Percentiles rank a stretch among this genome's conserved stretches.
phyloP scores from a whole-genome alignment of 2,797 vertebrate species.

The Pipistrellus kuhlii region DNA sequence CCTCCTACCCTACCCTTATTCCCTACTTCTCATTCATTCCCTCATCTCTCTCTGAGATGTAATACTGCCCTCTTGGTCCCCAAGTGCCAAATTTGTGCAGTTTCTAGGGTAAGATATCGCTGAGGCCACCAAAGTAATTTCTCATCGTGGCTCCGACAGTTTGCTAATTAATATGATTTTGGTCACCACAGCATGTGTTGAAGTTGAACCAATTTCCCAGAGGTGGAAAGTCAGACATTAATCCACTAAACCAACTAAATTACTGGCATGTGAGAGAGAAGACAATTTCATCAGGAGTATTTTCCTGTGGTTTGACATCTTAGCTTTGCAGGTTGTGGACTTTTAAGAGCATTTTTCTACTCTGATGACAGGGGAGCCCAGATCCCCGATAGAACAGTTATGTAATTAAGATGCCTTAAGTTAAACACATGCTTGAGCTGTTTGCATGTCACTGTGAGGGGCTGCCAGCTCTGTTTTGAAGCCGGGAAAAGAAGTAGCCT shows the following conservation, averaged over 20 bases:
- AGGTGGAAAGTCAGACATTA: slow-evolving; percentile 63
- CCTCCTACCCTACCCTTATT: background rate
- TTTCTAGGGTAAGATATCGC: slow-evolving; percentile 55
- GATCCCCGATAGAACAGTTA: slow-evolving; percentile 68
- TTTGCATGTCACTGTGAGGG: slow-evolving; percentile 55
- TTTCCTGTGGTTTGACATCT: slow-evolving; percentile 66
- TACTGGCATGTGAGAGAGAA: slow-evolving; percentile 66
- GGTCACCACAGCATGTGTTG: slow-evolving; percentile 66
- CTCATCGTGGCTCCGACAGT: slow-evolving; percentile 43
- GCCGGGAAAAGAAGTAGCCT: background rate
- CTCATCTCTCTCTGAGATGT: background rate
- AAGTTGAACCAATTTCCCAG: slow-evolving; percentile 76
- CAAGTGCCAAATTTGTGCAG: background rate
- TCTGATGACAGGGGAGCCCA: background rate
- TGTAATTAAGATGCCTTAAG: slow-evolving; percentile 64
- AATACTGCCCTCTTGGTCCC: slow-evolving; percentile 1
- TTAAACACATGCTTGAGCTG: slow-evolving; percentile 47
- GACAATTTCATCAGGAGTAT: slow-evolving; percentile 68
- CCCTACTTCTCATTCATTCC: background rate
- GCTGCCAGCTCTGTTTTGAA: background rate
- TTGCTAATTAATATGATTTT: slow-evolving; percentile 81
- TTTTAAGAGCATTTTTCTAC: slow-evolving; percentile 41
- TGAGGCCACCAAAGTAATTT: slow-evolving; percentile 58
- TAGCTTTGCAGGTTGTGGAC: slow-evolving; percentile 28
- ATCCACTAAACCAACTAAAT: slow-evolving; percentile 75